phyloP scores from a whole-genome alignment of 2,888 invertebrate genomes.

The Thalpophila matura region DNA sequence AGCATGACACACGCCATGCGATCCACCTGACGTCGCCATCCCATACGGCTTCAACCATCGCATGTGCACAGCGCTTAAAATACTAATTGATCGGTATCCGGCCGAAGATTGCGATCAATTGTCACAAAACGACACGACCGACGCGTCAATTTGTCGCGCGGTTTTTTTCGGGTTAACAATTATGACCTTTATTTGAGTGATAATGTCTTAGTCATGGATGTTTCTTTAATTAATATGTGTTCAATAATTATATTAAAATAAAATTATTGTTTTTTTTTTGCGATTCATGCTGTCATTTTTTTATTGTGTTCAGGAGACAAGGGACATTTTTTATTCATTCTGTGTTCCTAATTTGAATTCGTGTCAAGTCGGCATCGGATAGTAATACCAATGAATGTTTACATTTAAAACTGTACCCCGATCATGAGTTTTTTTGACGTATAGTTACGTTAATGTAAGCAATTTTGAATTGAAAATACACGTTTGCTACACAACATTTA shows the following conservation, averaged over 20 bases:
- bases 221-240: slow-evolving; percentile 51
- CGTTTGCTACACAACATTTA: too few species aligned
- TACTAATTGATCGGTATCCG: slow-evolving; percentile 70
- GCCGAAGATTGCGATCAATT: slow-evolving; percentile 67
- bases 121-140: slow-evolving; percentile 58
- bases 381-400: slow-evolving; percentile 36
- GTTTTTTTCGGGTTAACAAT: slow-evolving; percentile 62
- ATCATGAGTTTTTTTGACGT: too few species aligned
- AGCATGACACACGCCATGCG: slow-evolving; percentile 5
- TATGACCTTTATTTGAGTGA: slow-evolving; percentile 57
- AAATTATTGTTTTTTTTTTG: slow-evolving; percentile 16
- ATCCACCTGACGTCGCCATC: slow-evolving; percentile 31
- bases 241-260: slow-evolving; percentile 37
- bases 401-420: slow-evolving; percentile 3
- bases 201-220: slow-evolving; percentile 57
- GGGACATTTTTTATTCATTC: not conserved
- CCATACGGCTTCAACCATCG: slow-evolving; percentile 20
- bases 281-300: slow-evolving; percentile 21
- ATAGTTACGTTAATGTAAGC: too few species aligned
- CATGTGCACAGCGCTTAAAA: slow-evolving; percentile 57
- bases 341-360: slow-evolving; percentile 36
- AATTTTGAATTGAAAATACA: too few species aligned
- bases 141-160: slow-evolving; percentile 64
- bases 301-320: not conserved
- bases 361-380: slow-evolving; percentile 11